phyloP scores from a whole-genome alignment of 2,888 invertebrate genomes.

The Plebejus anna region DNA sequence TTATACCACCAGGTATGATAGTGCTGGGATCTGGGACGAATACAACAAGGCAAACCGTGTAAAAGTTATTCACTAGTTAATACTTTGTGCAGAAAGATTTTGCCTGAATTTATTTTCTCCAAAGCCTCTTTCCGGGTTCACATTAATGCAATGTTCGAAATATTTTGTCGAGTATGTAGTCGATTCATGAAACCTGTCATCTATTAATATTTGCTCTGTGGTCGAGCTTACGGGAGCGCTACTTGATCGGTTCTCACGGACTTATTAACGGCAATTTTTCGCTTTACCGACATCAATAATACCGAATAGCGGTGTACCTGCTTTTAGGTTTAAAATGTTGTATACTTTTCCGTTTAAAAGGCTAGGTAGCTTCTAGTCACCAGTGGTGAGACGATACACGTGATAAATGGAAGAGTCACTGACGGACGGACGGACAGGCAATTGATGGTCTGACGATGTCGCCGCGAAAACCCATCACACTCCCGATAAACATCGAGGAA shows the following conservation, averaged over 20 bases:
- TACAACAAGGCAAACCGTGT: too few relatives aligned
- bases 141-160: background rate
- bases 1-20: too few relatives aligned
- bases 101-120: too few relatives aligned
- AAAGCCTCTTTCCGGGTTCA: background rate
- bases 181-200: background rate
- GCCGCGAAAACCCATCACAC: background rate
- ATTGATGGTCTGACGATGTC: background rate
- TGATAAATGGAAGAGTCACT: background rate
- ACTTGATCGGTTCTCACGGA: background rate
- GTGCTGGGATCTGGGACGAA: too few relatives aligned
- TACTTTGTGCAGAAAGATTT: too few relatives aligned
- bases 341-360: too few relatives aligned
- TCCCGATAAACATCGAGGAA: background rate
- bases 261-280: background rate
- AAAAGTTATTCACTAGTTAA: too few relatives aligned
- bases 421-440: constrained; percentile 6
- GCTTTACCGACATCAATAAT: background rate
- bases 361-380: background rate
- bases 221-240: background rate
- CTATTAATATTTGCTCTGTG: background rate
- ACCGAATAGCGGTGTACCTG: too few relatives aligned
- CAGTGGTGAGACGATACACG: background rate
- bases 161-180: background rate
- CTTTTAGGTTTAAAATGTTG: too few relatives aligned